These are phyloP conservation scores for Zaprionus africanus DNA, from an alignment of 1,140 invertebrate genomes.

Conservation along the genomic window DNA sequence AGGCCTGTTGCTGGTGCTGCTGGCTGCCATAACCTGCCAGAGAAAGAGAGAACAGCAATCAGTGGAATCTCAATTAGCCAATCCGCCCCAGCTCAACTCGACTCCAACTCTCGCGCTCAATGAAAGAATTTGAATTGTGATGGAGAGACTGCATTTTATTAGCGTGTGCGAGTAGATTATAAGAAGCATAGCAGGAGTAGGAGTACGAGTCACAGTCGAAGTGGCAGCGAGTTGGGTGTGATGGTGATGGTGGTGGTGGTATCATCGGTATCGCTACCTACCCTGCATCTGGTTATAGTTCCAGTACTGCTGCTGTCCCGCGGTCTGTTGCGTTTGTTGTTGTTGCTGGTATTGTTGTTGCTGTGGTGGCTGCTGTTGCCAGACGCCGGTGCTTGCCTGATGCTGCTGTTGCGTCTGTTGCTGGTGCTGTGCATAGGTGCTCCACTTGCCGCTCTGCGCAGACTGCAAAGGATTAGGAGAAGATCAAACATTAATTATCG, in stretches of 20 bases:
- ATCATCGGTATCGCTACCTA: slow-evolving; percentile 41
- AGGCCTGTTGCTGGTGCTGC: slow-evolving; percentile 68
- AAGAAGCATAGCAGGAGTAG: slow-evolving; percentile 28
- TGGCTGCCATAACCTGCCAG: slow-evolving; percentile 77
- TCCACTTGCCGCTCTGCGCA: slow-evolving; percentile 74
- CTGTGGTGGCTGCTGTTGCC: slow-evolving; percentile 64
- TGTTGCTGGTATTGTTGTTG: slow-evolving; percentile 51
- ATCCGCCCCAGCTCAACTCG: neutral
- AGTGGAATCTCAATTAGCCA: neutral
- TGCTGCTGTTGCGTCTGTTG: slow-evolving; percentile 62
- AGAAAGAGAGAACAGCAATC: neutral
- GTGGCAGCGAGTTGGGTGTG: neutral
- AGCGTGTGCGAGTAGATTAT: slow-evolving; percentile 29
- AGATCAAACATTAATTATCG: neutral
- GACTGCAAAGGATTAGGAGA: slow-evolving; percentile 25
- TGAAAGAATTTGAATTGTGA: slow-evolving; percentile 31
- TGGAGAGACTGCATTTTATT: slow-evolving; percentile 31
- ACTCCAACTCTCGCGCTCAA: neutral
- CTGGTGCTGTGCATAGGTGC: slow-evolving; percentile 72
- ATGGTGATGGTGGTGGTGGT: neutral
- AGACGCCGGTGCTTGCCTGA: slow-evolving; percentile 52
- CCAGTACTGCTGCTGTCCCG: slow-evolving; percentile 77
- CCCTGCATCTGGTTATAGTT: slow-evolving; percentile 80
- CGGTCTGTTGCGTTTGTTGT: slow-evolving; percentile 64
- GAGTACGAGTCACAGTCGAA: neutral